phyloP scores from a whole-genome alignment of 2,113 vertebrate species.

The Prunella himalayana region DNA sequence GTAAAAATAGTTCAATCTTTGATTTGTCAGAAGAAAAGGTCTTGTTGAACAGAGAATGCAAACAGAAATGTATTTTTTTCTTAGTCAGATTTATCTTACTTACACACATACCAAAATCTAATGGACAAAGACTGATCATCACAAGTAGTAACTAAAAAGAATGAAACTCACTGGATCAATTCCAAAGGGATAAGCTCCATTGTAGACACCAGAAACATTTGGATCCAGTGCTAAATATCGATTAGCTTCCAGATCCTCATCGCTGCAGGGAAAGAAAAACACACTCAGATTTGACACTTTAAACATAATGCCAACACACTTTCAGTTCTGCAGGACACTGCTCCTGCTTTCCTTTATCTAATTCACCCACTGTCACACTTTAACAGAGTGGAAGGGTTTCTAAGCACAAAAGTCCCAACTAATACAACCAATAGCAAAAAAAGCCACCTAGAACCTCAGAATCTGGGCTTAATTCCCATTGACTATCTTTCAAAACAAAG shows the following conservation, averaged over 20 bases:
- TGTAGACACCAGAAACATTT: slow-evolving; percentile 84
- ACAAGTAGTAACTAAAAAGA: background rate
- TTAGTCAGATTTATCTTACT: background rate
- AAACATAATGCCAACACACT: background rate
- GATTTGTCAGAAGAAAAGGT: background rate
- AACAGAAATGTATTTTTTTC: background rate
- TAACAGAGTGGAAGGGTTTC: background rate
- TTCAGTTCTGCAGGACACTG: background rate
- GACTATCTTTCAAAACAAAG: background rate
- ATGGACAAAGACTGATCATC: background rate
- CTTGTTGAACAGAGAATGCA: background rate
- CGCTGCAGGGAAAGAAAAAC: slow-evolving; percentile 29
- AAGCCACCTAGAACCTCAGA: background rate
- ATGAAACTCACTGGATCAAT: slow-evolving; percentile 89
- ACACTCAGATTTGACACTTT: background rate
- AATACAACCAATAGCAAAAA: background rate
- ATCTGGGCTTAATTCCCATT: background rate
- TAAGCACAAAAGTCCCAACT: background rate
- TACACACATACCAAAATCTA: background rate
- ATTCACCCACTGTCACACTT: background rate
- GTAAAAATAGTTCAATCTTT: background rate
- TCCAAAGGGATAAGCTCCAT: slow-evolving; percentile 88
- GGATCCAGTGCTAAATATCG: slow-evolving; percentile 81
- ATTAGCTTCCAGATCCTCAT: slow-evolving; percentile 42
- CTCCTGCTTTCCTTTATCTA: background rate